A percentile compares a stretch with the other conserved stretches of the same genome.
Evolutionary conservation across 1,140 invertebrate species (phyloP).

Genomic region (Protaetia brevitarsis): DNA sequence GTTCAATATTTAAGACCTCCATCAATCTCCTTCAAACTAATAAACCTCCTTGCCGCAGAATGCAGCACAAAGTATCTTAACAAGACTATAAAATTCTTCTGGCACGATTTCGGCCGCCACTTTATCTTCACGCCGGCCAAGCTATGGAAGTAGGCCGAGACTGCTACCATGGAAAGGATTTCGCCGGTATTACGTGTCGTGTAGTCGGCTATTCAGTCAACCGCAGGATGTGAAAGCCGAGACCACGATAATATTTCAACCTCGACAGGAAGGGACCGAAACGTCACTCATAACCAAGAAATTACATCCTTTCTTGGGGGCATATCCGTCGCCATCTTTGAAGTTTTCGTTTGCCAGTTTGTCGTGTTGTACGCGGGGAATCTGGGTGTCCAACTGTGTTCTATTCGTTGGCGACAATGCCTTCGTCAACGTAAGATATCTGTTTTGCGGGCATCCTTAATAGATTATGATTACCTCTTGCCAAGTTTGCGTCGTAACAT

Average conservation of each 20-base stretch:
- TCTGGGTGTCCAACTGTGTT: background rate
- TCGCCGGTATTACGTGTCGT: constrained; percentile 7
- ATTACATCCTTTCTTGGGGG: constrained; percentile 15
- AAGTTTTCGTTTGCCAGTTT: constrained; percentile 1
- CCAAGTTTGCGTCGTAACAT: too few species aligned
- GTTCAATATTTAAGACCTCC: constrained; percentile 5
- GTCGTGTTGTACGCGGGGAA: background rate
- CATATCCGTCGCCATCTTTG: constrained; percentile 15
- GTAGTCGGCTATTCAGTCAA: constrained; percentile 12
- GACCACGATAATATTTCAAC: constrained; percentile 19
- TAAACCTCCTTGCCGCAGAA: background rate
- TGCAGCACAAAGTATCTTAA: constrained; percentile 9
- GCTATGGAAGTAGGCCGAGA: background rate
- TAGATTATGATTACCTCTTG: background rate
- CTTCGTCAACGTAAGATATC: background rate
- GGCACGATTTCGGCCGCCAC: constrained; percentile 6
- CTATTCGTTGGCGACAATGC: background rate
- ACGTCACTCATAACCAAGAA: constrained; percentile 21
- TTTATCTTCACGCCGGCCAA: background rate
- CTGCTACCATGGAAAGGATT: background rate
- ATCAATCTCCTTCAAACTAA: constrained; percentile 14
- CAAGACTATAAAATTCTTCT: background rate
- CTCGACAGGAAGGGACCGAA: constrained; percentile 17
- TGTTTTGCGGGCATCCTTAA: background rate
- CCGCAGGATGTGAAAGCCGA: constrained; percentile 7